A percentile compares a stretch with the other conserved stretches of the same genome.
Conservation (phyloP, 2,113 vertebrate genomes). For the Plectropomus leopardus region DNA sequence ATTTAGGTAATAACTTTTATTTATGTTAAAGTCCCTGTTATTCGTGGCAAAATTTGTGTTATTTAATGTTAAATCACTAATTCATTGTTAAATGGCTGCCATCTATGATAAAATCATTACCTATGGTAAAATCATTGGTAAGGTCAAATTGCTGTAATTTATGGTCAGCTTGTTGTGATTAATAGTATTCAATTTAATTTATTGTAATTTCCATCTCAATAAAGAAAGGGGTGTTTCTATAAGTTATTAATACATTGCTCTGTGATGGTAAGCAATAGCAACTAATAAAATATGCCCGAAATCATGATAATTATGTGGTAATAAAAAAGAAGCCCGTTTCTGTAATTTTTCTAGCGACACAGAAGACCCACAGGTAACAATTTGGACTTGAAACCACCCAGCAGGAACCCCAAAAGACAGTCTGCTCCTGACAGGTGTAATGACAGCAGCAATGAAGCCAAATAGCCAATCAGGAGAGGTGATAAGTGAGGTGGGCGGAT, state of each 20-base stretch:
- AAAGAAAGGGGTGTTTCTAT: neutral
- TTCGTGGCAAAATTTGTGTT: no score
- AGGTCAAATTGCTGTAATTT: no score
- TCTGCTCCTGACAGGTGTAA: slow-evolving; percentile 55
- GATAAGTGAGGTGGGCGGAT: slow-evolving; percentile 49
- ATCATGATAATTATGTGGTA: neutral
- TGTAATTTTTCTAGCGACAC: neutral
- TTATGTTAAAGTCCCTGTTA: no score
- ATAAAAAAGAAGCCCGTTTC: neutral
- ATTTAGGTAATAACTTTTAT: no score
- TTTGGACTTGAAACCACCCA: neutral
- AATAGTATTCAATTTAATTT: no score
- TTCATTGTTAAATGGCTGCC: no score
- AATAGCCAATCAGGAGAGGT: slow-evolving; percentile 57
- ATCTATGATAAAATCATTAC: no score
- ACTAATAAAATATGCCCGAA: neutral
- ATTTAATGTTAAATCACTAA: no score
- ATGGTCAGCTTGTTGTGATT: no score
- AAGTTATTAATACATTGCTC: neutral
- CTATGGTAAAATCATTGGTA: no score
- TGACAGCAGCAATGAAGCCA: slow-evolving; percentile 25
- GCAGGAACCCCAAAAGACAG: slow-evolving; percentile 6
- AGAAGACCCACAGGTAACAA: neutral
- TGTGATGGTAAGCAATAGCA: neutral
- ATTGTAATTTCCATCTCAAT: neutral